A percentile compares a stretch with the other conserved stretches of the same genome.
Conservation (phyloP, 2,888 invertebrate species). For the Eupeodes luniger region DNA sequence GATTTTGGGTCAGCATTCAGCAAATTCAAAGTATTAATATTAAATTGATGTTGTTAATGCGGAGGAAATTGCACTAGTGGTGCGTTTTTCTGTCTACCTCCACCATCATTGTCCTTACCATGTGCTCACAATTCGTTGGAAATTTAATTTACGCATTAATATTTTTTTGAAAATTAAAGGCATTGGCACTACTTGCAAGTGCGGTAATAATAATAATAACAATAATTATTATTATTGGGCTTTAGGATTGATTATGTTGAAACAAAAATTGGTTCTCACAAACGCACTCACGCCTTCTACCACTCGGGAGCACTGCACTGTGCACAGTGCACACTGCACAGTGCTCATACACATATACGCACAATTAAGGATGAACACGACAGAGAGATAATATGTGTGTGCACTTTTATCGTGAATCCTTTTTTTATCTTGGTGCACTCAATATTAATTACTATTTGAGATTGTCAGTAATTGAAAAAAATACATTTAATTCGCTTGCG, state of each 20-base stretch:
- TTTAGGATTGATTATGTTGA: constrained; percentile 60
- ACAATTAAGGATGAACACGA: not conserved
- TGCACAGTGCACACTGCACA: not conserved
- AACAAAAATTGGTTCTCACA: constrained; percentile 36
- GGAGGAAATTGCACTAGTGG: constrained; percentile 9
- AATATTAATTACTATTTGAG: constrained; percentile 23
- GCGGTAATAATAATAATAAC: constrained; percentile 38
- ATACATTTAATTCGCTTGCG: not conserved
- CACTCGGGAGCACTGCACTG: too few species aligned
- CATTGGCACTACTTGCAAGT: constrained; percentile 14
- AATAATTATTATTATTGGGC: constrained; percentile 37
- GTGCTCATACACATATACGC: not conserved
- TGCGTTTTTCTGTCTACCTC: too few species aligned
- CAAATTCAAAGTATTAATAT: constrained; percentile 26
- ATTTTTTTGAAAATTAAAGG: constrained; percentile 30
- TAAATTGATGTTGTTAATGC: constrained; percentile 17
- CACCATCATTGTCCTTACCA: too few species aligned
- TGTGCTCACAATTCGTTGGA: not conserved
- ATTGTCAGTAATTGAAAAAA: constrained; percentile 19
- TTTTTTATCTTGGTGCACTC: constrained; percentile 7
- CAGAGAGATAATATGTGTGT: not conserved
- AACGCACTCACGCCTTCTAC: not conserved
- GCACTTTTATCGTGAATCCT: not conserved
- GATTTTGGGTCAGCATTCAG: not conserved
- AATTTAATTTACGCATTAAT: constrained; percentile 40